Evolutionary conservation across 2,888 invertebrate species (phyloP).

Genomic region (Frankliniella fusca): DNA sequence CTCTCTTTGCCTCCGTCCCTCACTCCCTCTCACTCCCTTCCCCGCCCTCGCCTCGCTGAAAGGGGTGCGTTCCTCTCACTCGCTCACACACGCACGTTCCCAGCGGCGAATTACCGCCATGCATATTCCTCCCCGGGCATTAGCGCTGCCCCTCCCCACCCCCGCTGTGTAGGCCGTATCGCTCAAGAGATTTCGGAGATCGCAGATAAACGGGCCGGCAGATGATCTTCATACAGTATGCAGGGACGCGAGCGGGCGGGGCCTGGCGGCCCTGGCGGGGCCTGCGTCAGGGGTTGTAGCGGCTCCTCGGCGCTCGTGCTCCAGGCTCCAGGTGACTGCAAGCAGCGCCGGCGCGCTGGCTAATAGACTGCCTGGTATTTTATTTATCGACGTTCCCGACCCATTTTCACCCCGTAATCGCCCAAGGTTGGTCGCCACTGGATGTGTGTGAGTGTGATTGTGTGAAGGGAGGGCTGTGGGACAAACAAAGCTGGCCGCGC

Average conservation of each 20-base stretch:
- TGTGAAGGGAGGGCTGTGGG: not conserved
- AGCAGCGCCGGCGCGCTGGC: no score
- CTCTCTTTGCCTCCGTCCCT: no score
- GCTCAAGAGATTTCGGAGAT: conserved; percentile 16
- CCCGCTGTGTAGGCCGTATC: conserved; percentile 2
- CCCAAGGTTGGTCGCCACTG: not conserved
- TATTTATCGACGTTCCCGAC: not conserved
- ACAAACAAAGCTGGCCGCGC: not conserved
- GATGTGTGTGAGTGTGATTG: not conserved
- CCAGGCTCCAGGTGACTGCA: no score
- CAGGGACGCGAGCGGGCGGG: conserved; percentile 13
- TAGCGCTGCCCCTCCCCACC: not conserved
- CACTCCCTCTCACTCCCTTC: no score
- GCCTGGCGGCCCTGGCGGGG: not conserved
- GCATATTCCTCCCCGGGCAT: conserved; percentile 23
- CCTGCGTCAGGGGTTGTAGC: no score
- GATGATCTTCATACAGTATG: conserved; percentile 23
- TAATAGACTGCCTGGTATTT: no score
- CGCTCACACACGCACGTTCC: conserved; percentile 7
- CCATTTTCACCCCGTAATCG: conserved; percentile 10
- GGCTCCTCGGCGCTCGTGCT: no score
- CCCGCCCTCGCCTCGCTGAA: no score
- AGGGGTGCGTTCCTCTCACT: not conserved
- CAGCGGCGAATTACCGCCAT: conserved; percentile 22
- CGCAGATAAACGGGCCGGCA: conserved; percentile 13